Evolutionary conservation across 1,140 invertebrate species (phyloP).

Genomic region (Solenopsis invicta): DNA sequence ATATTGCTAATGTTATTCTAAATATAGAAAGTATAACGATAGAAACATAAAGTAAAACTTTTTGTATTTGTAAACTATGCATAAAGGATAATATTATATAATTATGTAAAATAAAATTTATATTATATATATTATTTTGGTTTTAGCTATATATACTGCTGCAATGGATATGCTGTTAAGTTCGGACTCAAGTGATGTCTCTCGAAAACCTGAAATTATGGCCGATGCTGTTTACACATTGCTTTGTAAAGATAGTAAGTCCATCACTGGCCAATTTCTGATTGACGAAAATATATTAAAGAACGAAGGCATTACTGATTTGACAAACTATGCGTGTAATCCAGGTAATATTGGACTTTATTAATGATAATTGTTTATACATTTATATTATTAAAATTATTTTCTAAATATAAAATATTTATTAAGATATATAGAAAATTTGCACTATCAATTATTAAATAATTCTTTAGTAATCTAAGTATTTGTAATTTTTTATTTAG

Average conservation of each 20-base stretch:
- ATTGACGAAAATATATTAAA: slow-evolving; percentile 97
- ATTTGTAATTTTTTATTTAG: slow-evolving; percentile 74
- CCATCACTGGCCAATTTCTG: slow-evolving; percentile 95
- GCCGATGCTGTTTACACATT: slow-evolving; percentile 98
- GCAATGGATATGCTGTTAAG: slow-evolving; percentile 98
- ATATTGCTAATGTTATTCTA: neutral
- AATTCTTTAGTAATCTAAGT: neutral
- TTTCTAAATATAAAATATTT: slow-evolving; percentile 5
- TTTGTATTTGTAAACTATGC: neutral
- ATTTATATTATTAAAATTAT: slow-evolving; percentile 10
- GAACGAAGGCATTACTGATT: slow-evolving; percentile 93
- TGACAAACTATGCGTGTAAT: slow-evolving; percentile 95
- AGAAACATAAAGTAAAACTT: neutral
- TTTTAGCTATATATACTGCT: slow-evolving; percentile 96
- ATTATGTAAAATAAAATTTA: neutral
- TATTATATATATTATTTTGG: neutral
- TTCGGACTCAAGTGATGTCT: slow-evolving; percentile 87
- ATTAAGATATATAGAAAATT: slow-evolving; percentile 6
- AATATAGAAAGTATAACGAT: neutral
- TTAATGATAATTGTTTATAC: neutral
- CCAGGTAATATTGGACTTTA: slow-evolving; percentile 88
- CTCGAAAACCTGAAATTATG: slow-evolving; percentile 97
- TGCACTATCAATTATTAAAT: slow-evolving; percentile 39
- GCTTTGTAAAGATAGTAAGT: slow-evolving; percentile 92
- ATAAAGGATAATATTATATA: neutral